Conservation (phyloP, 2,113 vertebrate genomes). For the Mus spicilegus region DNA sequence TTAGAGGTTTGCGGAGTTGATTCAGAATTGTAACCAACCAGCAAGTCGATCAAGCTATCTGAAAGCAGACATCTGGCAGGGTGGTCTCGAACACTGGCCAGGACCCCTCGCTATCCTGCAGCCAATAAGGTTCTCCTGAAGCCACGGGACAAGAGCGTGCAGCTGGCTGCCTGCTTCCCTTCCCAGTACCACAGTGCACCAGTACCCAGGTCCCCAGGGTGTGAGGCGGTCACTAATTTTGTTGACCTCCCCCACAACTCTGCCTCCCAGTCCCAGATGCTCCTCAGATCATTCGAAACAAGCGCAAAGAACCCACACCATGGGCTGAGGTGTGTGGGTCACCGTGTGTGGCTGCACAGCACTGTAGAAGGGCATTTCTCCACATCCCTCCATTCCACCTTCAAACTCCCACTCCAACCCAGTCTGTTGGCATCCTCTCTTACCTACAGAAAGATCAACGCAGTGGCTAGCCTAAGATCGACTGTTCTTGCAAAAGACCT, state of each 20-base stretch:
- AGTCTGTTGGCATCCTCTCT: accelerated
- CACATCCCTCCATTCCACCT: accelerated
- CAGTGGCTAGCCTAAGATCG: too few species aligned
- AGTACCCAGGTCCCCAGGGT: background rate
- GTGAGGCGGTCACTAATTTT: background rate
- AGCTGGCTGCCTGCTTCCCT: background rate
- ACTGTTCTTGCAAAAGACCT: background rate
- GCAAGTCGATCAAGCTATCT: background rate
- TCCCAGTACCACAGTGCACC: background rate
- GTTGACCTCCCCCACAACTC: background rate
- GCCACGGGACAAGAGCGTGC: accelerated
- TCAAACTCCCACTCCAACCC: background rate
- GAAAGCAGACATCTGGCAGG: background rate
- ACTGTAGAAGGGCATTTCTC: accelerated
- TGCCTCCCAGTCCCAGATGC: background rate
- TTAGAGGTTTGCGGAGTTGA: background rate
- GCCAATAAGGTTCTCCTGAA: background rate
- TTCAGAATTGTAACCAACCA: background rate
- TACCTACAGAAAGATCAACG: background rate
- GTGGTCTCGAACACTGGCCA: background rate
- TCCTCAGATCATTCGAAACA: too few species aligned
- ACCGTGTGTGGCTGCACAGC: accelerated
- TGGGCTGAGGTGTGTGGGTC: accelerated
- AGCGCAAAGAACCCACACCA: background rate
- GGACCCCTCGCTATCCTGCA: background rate